Base-by-base conservation (phyloP, 1,140 invertebrate species). In the Olivierus martensii region DNA sequence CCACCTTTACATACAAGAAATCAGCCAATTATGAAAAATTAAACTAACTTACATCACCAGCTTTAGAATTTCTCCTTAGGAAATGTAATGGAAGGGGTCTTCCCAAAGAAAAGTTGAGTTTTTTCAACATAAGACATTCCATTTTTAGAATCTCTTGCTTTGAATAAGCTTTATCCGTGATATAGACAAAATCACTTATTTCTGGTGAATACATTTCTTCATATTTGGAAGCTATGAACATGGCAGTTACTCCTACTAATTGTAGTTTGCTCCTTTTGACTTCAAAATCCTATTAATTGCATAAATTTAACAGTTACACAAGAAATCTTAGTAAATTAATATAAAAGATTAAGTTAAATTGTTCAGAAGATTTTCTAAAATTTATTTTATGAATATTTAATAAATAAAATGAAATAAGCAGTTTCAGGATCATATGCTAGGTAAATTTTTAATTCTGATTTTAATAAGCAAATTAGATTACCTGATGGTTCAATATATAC, bases 181-280 rank as follows among this genome's bases (percentile, higher is more conserved):
- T 87, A 63, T 84, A 93, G 7, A 90, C 82, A 73, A 93, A 96
- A 68, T 97, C 92, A 2, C 70, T 71, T 28, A 95, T 77, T 50
- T 88, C 84, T 3, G 92, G 90, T 5, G 83, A 76, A 62, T 84
- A 89, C 64, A 94, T 86, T 73, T 98, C 94, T 71, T 97, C 93
- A 64, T 92, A 97, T 68, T 97, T 98, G 59, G 82, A 81, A 11
- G 93, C 90, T 53, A 97, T 80, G 59, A 91, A 83, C 77, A 97
- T 80, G 0, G 87, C 81, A 3, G 90, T 91, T 46, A 98, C 55
- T 39, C 93, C 94, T 38, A 95, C 86, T 42, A 97, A 71, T 68
- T 97, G 93, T 36, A 97, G 71, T 53, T 80, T 77, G 58, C 76
- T 78, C 57, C 78, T 73, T 56, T 77, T 69, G 58, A 87, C 75